These are phyloP conservation scores for Heliconius ismenius DNA, from an alignment of 2,888 invertebrate genomes.

Conservation along the genomic window DNA sequence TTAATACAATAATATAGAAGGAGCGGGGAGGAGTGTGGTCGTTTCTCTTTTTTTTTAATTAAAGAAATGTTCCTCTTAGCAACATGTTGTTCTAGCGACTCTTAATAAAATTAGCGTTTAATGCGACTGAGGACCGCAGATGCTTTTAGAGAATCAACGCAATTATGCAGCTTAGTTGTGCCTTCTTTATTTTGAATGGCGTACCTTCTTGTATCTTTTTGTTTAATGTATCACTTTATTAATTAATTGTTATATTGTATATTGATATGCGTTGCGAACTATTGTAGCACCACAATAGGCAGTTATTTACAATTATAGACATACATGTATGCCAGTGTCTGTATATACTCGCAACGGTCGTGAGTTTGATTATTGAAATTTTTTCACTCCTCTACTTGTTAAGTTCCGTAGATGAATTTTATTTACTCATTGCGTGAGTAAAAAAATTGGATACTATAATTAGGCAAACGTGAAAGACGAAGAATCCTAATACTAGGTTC, in stretches of 20 bases:
- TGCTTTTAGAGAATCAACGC: conserved; percentile 22
- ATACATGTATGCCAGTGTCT: no score
- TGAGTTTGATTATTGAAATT: no score
- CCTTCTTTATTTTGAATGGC: neutral
- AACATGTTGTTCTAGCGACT: conserved; percentile 13
- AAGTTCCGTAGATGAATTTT: no score
- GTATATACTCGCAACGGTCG: no score
- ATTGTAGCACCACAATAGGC: no score
- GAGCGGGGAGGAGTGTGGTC: neutral
- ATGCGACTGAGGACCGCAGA: conserved; percentile 26
- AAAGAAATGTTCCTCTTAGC: conserved; percentile 17
- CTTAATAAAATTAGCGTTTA: conserved; percentile 28
- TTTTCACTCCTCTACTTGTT: no score
- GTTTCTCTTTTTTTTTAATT: conserved; percentile 8
- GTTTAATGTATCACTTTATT: neutral
- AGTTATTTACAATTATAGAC: no score
- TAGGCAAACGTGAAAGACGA: no score
- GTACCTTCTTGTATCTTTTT: neutral
- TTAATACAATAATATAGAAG: neutral
- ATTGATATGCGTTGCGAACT: no score
- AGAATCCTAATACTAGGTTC: no score
- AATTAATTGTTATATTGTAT: neutral
- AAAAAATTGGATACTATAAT: no score
- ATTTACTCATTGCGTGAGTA: no score
- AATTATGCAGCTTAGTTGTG: conserved; percentile 15